These are phyloP conservation scores for Benthochromis sp. DNA, from an alignment of 2,113 vertebrate species.

Conservation along the genomic window DNA sequence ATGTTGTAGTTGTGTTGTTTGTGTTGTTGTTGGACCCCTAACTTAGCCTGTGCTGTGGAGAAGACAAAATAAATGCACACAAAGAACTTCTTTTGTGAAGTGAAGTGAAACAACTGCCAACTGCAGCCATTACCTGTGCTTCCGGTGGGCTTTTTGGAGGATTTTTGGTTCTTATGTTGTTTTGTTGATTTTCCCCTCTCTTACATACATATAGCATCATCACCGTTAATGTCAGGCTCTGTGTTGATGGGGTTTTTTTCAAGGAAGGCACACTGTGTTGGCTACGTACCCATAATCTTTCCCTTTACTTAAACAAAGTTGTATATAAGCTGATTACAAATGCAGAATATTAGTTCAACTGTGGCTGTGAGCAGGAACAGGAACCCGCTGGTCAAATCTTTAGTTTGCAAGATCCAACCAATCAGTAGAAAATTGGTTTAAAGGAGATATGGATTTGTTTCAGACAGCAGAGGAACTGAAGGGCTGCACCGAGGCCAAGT, in stretches of 20 bases:
- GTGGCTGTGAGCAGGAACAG: background rate
- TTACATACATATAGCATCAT: background rate
- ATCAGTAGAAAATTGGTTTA: background rate
- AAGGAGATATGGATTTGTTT: too few relatives aligned
- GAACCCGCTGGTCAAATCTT: background rate
- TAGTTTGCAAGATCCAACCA: background rate
- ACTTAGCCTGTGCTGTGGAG: background rate
- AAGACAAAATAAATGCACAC: background rate
- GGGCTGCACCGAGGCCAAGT: background rate
- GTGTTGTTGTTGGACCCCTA: background rate
- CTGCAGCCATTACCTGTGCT: background rate
- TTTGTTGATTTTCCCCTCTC: rapidly evolving
- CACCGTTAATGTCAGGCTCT: background rate
- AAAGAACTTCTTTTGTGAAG: background rate
- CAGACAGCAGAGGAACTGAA: background rate
- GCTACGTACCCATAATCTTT: background rate
- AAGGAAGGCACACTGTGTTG: background rate
- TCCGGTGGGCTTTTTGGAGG: background rate
- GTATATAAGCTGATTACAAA: background rate
- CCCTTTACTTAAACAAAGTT: background rate
- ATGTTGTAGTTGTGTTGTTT: background rate
- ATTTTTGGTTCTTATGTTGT: background rate
- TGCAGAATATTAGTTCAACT: background rate
- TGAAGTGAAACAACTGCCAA: background rate
- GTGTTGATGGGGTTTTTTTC: rapidly evolving